Evolutionary conservation across 2,113 vertebrate species (phyloP).

Genomic region (Corydoras sp.): DNA sequence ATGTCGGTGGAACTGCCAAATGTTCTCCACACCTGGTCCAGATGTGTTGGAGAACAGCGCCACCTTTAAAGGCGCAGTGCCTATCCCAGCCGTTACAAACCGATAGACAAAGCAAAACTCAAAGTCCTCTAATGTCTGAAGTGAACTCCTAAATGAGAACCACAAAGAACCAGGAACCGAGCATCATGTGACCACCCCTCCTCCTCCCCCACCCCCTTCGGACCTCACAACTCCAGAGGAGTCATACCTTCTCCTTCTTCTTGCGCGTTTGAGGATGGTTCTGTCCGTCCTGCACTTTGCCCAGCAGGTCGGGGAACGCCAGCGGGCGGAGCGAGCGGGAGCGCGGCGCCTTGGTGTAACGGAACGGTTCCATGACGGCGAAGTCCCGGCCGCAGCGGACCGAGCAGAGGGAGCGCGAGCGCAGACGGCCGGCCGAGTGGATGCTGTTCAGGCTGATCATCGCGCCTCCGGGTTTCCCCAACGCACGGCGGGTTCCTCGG

Average conservation of each 20-base stretch:
- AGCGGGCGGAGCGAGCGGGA: slow-evolving; percentile 88
- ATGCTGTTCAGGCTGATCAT: slow-evolving; percentile 97
- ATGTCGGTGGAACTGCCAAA: no score
- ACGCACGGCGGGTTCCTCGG: no score
- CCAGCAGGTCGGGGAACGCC: slow-evolving; percentile 89
- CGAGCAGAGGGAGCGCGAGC: slow-evolving; percentile 86
- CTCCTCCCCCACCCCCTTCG: no score
- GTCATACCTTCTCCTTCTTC: slow-evolving; percentile 69
- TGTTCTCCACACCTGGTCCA: no score
- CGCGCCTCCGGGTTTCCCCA: not conserved
- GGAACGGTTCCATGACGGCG: slow-evolving; percentile 78
- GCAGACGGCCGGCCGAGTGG: slow-evolving; percentile 80
- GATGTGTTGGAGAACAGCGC: no score
- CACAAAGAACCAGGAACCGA: no score
- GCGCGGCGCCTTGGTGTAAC: slow-evolving; percentile 84
- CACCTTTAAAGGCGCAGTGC: no score
- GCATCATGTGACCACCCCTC: no score
- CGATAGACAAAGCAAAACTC: no score
- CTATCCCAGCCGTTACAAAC: no score
- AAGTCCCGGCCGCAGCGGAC: slow-evolving; percentile 85
- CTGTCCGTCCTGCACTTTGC: slow-evolving; percentile 66
- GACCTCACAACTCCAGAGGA: not conserved
- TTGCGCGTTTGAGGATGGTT: slow-evolving; percentile 80
- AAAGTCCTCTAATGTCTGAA: no score
- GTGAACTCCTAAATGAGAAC: no score